Base-by-base conservation (phyloP, 2,113 vertebrate genomes). In the Phodopus roborovskii region DNA sequence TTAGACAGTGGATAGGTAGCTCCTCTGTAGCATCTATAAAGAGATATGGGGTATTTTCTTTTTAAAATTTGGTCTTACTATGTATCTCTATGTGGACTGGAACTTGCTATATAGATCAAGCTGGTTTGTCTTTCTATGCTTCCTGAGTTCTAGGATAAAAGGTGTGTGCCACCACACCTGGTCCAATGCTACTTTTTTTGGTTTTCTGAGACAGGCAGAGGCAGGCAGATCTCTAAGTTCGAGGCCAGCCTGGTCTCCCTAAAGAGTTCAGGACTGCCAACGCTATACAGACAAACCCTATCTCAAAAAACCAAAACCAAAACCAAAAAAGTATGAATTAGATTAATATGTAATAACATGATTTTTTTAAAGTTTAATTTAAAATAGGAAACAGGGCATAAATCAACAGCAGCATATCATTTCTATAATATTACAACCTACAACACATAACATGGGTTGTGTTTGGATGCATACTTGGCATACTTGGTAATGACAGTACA, bases 371-470 rank as follows among this genome's bases (percentile, higher is more conserved):
- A 24, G 5, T 64, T 60, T 42, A 85, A 68, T 73, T 70, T 88
- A 75, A 70, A 89, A 86, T 88, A 39, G 53, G 56, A 87, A 78
- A 64, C 19, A 64, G 56, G 50, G 48, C 68, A 0, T 66, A 42
- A 62, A 81, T 66, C 74, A 60, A 62, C 66, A 62, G 39, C 17
- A 28, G 28, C 13, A 22, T 73, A 50, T 36, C n/a, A 79, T 22
- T 78, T 92, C n/a, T 48, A 1, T 71, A 92, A 94, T 82, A 62
- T 95, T 19, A 83, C 90, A 74, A 60, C n/a, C 62, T 64, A n/a
- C 3, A 17, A 45, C 53, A 95, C 10, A 70, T 62, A 56, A 4
- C 50, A 30, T 58, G 1, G 73, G 24, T 78, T 88, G 48, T 71
- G 87, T 75, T 90, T 88, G 82, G 45, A 36, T 94, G 45, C n/a